Conservation (phyloP, 2,888 invertebrate species). For the Pachymerium ferrugineum region DNA sequence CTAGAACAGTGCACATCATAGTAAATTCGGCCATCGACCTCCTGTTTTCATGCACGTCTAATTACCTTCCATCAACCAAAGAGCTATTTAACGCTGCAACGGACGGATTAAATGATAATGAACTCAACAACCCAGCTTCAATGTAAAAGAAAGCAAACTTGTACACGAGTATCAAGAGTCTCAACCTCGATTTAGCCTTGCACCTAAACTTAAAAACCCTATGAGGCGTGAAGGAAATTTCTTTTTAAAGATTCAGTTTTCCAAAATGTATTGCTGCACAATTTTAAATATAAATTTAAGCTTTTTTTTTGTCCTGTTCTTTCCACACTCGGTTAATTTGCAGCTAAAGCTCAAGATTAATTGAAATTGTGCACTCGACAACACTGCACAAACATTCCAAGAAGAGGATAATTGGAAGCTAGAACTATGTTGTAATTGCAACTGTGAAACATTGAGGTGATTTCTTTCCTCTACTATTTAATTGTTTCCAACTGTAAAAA, state of each 20-base stretch:
- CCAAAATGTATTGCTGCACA: too few species aligned
- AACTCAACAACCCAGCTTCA: conserved; percentile 3
- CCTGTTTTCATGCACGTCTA: conserved; percentile 10
- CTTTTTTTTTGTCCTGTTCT: background rate
- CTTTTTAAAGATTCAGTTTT: background rate
- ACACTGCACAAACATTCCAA: background rate
- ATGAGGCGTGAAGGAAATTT: background rate
- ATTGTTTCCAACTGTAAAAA: conserved; percentile 10
- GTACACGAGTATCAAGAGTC: background rate
- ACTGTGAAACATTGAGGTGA: conserved; percentile 11
- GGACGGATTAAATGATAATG: conserved; percentile 5
- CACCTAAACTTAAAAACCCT: background rate
- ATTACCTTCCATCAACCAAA: conserved; percentile 19
- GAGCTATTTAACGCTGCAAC: conserved; percentile 10
- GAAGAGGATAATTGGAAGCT: background rate
- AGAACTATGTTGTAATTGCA: conserved; percentile 10
- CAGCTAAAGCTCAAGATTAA: background rate
- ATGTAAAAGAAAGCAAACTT: background rate
- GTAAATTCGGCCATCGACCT: background rate
- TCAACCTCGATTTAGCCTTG: background rate
- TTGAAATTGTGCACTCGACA: background rate
- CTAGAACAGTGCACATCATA: background rate
- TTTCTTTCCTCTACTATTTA: background rate
- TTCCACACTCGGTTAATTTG: background rate
- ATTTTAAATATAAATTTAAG: background rate